A percentile compares a stretch with the other conserved stretches of the same genome.
Evolutionary conservation across 1,140 invertebrate species (phyloP).

Genomic region (Aphelenchoides besseyi): DNA sequence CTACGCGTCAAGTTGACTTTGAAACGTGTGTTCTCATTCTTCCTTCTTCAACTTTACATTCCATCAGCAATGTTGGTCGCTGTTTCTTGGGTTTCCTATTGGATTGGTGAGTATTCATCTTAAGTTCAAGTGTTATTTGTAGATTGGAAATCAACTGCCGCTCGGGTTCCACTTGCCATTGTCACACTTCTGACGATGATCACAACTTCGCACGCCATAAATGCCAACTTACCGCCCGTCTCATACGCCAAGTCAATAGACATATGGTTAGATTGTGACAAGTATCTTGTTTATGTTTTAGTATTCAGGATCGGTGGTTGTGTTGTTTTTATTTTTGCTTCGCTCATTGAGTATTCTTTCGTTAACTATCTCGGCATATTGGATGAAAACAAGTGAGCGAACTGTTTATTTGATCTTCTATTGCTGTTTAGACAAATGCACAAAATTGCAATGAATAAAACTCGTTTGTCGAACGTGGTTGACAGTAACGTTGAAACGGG

Average conservation of each 20-base stretch:
- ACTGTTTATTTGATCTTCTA: conserved; percentile 10
- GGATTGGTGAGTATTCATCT: no score
- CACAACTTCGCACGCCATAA: conserved; percentile 79
- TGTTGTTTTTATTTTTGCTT: conserved; percentile 80
- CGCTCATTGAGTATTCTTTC: conserved; percentile 88
- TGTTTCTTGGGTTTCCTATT: conserved; percentile 65
- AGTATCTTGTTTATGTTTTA: conserved; percentile 39
- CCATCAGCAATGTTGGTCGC: conserved; percentile 67
- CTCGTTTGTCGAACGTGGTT: conserved; percentile 57
- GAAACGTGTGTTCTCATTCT: conserved; percentile 94
- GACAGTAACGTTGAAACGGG: conserved; percentile 46
- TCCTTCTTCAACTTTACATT: conserved; percentile 73
- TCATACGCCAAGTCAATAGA: conserved; percentile 93
- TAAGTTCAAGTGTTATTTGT: no score
- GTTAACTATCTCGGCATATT: conserved; percentile 76
- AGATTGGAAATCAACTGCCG: conserved; percentile 64
- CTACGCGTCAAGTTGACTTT: conserved; percentile 87
- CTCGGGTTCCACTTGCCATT: conserved; percentile 47
- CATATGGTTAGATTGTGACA: conserved; percentile 71
- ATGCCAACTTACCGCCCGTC: conserved; percentile 89
- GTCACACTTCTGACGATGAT: conserved; percentile 49
- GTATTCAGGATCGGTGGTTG: conserved; percentile 76
- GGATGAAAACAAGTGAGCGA: conserved; percentile 53
- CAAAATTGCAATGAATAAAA: conserved; percentile 56
- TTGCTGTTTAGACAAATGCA: conserved; percentile 51